Conservation (phyloP, 1,140 invertebrate genomes). For the Apis laboriosa region DNA sequence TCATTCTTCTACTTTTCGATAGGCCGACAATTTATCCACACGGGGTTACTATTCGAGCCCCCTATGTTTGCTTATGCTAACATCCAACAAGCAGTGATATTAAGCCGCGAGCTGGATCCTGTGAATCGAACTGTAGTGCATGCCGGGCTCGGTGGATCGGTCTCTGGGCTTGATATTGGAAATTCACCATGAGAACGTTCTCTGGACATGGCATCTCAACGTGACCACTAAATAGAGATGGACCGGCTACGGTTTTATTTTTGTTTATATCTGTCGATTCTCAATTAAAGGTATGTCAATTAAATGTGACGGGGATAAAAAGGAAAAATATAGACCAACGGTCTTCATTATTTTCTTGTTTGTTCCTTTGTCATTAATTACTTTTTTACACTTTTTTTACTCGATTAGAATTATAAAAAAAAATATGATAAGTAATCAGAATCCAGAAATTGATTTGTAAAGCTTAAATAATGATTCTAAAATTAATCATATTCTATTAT, state of each 20-base stretch:
- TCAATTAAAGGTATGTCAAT: conserved; percentile 24
- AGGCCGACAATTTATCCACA: conserved; percentile 28
- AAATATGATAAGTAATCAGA: too few relatives aligned
- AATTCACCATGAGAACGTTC: conserved; percentile 55
- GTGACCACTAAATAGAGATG: conserved; percentile 46
- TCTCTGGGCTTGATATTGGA: conserved; percentile 58
- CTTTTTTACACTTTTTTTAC: too few relatives aligned
- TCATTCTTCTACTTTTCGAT: conserved; percentile 53
- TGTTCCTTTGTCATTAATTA: not conserved
- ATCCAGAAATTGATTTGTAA: too few relatives aligned
- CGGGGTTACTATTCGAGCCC: conserved; percentile 22
- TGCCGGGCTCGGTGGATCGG: conserved; percentile 24
- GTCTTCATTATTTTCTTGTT: not conserved
- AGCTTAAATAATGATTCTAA: too few relatives aligned
- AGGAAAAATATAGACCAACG: not conserved
- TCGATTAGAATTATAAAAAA: not conserved
- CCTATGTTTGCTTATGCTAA: conserved; percentile 65
- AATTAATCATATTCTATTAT: too few relatives aligned
- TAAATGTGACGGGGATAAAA: conserved; percentile 26
- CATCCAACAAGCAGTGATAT: conserved; percentile 61
- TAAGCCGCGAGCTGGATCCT: conserved; percentile 55
- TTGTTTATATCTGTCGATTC: conserved; percentile 12
- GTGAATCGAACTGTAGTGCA: conserved; percentile 49
- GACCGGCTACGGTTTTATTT: conserved; percentile 20
- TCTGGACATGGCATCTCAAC: conserved; percentile 63